These are phyloP conservation scores for Patella pellucida DNA, from an alignment of 2,888 invertebrate genomes.

Conservation along the genomic window DNA sequence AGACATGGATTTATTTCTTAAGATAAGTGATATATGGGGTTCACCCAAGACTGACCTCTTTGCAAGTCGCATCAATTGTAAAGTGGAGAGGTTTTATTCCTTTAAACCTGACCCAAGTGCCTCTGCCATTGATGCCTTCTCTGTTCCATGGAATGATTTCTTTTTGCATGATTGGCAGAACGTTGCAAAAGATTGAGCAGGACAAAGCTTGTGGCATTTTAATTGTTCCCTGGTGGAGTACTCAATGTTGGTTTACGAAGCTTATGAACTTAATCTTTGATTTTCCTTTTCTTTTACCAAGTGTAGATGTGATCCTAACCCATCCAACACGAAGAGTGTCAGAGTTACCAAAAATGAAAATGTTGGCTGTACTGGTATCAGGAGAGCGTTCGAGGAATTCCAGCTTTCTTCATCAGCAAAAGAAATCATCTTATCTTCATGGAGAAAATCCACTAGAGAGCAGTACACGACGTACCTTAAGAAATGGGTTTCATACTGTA, in stretches of 20 bases:
- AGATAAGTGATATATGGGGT: background rate
- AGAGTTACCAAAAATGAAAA: background rate
- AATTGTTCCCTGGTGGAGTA: conserved; percentile 25
- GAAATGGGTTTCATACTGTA: conserved; percentile 14
- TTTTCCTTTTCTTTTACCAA: conserved; percentile 2
- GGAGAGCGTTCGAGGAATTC: conserved; percentile 1
- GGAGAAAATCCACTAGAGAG: conserved; percentile 4
- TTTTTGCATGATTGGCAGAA: conserved; percentile 24
- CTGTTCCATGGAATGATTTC: conserved; percentile 17
- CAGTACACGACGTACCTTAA: conserved; percentile 9
- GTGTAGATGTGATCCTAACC: background rate
- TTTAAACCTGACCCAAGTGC: conserved; percentile 31
- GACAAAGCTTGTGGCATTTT: conserved; percentile 26
- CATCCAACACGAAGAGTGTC: conserved; percentile 3
- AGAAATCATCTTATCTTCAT: conserved; percentile 16
- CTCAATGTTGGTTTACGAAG: conserved; percentile 20
- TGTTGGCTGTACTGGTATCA: background rate
- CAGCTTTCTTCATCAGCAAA: background rate
- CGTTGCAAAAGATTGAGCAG: conserved; percentile 24
- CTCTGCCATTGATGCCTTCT: conserved; percentile 26
- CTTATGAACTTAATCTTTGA: conserved; percentile 3
- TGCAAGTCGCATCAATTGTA: conserved; percentile 29
- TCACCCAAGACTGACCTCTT: conserved; percentile 29
- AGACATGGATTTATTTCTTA: conserved; percentile 5
- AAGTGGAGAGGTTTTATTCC: conserved; percentile 22